These are phyloP conservation scores for Clangula hyemalis DNA, from an alignment of 2,797 vertebrate species.

Conservation along the genomic window DNA sequence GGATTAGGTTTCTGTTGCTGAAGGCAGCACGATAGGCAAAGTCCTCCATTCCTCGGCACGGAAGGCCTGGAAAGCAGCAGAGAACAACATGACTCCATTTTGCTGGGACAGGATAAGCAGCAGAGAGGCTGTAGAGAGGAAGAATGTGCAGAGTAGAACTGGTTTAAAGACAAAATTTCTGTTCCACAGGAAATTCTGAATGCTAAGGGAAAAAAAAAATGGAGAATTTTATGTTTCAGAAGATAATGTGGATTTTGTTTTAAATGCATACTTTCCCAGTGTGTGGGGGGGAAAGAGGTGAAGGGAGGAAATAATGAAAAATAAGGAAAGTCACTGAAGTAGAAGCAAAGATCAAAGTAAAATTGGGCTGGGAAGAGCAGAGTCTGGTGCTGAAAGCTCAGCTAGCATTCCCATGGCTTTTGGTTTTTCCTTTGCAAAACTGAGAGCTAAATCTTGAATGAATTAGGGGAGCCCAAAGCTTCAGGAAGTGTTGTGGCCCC, in stretches of 20 bases:
- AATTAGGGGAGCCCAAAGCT: conserved; percentile 7
- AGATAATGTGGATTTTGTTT: neutral
- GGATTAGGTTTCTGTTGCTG: conserved; percentile 3
- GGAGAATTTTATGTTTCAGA: conserved; percentile 5
- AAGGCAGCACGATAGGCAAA: neutral
- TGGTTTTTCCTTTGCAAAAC: neutral
- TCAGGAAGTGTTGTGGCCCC: conserved; percentile 31
- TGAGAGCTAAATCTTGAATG: neutral
- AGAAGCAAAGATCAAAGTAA: conserved; percentile 6
- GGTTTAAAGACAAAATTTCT: conserved; percentile 2
- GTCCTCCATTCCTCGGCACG: neutral
- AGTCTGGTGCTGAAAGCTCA: neutral
- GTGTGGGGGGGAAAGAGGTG: neutral
- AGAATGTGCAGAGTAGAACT: conserved; percentile 10
- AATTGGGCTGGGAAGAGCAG: neutral
- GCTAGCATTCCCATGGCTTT: conserved; percentile 13
- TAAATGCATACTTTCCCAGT: neutral
- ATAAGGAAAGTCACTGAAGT: neutral
- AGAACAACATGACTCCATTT: neutral
- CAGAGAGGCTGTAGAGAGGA: conserved; percentile 7
- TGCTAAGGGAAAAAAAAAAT: accelerated
- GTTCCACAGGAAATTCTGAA: neutral
- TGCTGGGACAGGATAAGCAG: neutral
- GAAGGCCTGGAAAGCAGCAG: conserved; percentile 3
- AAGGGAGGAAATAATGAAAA: neutral